Base-by-base conservation (phyloP, 2,113 vertebrate species). In the Anser brachyrhynchus region DNA sequence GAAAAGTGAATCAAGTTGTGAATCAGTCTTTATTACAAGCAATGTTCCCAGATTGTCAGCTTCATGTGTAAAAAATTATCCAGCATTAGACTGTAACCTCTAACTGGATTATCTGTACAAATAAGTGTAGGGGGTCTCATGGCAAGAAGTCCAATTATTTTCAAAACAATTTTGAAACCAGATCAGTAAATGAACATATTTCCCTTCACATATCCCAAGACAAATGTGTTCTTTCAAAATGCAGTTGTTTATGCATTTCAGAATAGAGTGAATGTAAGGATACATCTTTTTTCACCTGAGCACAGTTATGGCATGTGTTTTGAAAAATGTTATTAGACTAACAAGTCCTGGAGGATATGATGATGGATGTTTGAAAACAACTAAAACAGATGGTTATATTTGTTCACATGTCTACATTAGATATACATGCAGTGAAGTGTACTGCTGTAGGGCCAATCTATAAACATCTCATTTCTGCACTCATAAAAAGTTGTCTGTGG, bases 1-100 rank as follows among this genome's bases (percentile, higher is more conserved):
- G 96, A 93, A 93, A 96, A 93, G 18, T 69, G 31, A 83, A 84
- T 79, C 29, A 82, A 54, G 11, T 73, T 71, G 12, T 83, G 89
- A 96, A 94, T 49, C 0, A 46, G 69, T 81, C 79, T 84, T 62
- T 81, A 75, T 71, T 73, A 61, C 11, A 69, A 87, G 5, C 14
- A 87, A 46, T 54, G 37, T 6, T 92, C 65, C 29, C 77, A 88
- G 88, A 61, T 33, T 23, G 18, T 86, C 67, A 84, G 0, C 44
- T 91, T 65, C 19, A 54, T 1, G 5, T 59, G 10, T 69, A 77
- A 75, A 59, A 62, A 85, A 85, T 70, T 52, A 67, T 52, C 8
- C 11, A 20, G 2, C 20, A 81, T 39, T 64, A 46, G 37, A 44
- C 22, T 75, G 9, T 26, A 71, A 51, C 15, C 2, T 57, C 35